phyloP scores from a whole-genome alignment of 2,797 vertebrate species.

The Muraenolepis orangiensis region DNA sequence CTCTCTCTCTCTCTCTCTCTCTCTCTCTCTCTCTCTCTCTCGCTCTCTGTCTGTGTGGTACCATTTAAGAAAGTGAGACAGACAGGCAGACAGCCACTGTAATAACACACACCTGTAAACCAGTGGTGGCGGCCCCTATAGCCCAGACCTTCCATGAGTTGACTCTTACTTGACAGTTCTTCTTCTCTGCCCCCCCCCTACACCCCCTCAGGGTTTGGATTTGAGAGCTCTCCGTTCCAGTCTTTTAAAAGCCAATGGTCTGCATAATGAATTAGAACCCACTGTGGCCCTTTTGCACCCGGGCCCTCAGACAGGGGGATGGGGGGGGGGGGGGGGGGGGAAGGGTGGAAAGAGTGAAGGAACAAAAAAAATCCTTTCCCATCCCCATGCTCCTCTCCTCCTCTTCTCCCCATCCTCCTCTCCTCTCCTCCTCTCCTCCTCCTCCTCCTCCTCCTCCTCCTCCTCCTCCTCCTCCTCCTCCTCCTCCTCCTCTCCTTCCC shows the following conservation, averaged over 20 bases:
- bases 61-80: no score
- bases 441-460: no score
- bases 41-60: conserved; percentile 10
- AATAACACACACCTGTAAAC: conserved; percentile 34
- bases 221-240: neutral
- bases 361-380: neutral
- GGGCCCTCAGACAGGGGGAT: no score
- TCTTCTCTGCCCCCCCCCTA: no score
- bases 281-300: neutral
- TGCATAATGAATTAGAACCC: neutral
- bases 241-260: neutral
- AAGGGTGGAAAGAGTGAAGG: neutral
- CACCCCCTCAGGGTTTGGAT: no score
- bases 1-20: no score
- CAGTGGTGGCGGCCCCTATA: neutral
- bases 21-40: neutral
- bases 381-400: no score
- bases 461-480: no score
- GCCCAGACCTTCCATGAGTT: neutral
- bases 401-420: no score
- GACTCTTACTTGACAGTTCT: neutral
- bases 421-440: no score
- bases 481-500: no score
- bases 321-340: no score
- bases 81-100: conserved; percentile 37